Conservation (phyloP, 2,797 vertebrate species). For the Tragelaphus oryx region DNA sequence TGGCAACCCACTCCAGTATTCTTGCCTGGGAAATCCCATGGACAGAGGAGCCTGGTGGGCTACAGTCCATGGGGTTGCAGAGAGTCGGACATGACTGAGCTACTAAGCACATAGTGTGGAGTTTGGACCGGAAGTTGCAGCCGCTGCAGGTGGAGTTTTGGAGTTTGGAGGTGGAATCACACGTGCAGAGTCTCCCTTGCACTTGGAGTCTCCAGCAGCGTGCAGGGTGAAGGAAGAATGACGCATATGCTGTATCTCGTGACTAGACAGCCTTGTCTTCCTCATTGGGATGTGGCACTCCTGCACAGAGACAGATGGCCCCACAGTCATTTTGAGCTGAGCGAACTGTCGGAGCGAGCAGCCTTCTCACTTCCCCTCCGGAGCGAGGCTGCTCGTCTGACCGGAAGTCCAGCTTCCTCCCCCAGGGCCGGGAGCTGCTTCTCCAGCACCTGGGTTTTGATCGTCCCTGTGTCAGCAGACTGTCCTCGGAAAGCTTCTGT, state of each 20-base stretch:
- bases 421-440: not conserved
- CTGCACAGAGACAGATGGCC: not conserved
- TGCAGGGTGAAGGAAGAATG: not conserved
- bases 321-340: not conserved
- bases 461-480: not conserved
- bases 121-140: no score
- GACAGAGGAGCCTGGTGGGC: not conserved
- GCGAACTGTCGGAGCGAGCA: not conserved
- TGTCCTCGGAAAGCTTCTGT: not conserved
- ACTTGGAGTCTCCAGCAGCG: not conserved
- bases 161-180: not conserved
- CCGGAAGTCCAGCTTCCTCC: not conserved
- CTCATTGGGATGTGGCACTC: no score
- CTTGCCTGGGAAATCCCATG: not conserved
- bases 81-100: no score
- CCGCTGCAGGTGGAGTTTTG: not conserved
- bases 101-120: no score
- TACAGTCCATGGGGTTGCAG: no score
- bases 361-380: not conserved
- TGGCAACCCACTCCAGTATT: not conserved
- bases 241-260: fast-evolving
- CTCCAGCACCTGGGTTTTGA: not conserved
- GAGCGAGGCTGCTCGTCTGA: not conserved
- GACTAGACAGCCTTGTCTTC: fast-evolving
- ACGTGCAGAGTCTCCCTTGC: fast-evolving